Percentiles rank a stretch among this genome's conserved stretches.
These are phyloP conservation scores for Thumatha senex DNA, from an alignment of 2,888 invertebrate species.

Conservation along the genomic window DNA sequence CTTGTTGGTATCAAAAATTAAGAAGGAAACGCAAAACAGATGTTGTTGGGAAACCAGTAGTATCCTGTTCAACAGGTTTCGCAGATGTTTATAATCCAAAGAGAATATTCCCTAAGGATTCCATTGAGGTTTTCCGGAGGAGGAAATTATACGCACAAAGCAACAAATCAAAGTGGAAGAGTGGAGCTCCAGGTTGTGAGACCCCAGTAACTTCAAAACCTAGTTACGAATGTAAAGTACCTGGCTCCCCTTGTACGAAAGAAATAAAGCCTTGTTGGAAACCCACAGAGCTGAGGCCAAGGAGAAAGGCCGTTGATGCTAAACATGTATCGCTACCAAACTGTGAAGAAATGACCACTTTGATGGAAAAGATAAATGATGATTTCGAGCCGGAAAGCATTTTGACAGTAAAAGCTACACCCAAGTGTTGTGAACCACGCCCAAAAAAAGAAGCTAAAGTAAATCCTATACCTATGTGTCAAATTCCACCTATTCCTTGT, in stretches of 20 bases:
- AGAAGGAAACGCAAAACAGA: not conserved
- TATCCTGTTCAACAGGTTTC: not conserved
- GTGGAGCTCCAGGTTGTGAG: not conserved
- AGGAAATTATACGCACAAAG: slow-evolving; percentile 53
- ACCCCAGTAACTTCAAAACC: not conserved
- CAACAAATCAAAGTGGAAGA: slow-evolving; percentile 19
- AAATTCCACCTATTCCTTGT: slow-evolving; percentile 32
- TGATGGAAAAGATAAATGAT: slow-evolving; percentile 22
- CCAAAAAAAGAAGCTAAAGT: slow-evolving; percentile 21
- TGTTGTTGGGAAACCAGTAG: not conserved
- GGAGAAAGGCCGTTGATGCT: slow-evolving; percentile 26
- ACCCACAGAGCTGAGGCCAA: slow-evolving; percentile 3
- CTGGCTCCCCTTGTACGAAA: not conserved
- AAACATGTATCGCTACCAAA: slow-evolving; percentile 54
- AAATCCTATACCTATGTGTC: slow-evolving; percentile 25
- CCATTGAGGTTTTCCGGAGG: slow-evolving; percentile 60
- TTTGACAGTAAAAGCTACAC: slow-evolving; percentile 38
- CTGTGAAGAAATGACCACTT: slow-evolving; percentile 35
- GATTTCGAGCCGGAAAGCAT: slow-evolving; percentile 40
- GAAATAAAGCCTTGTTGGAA: slow-evolving; percentile 4
- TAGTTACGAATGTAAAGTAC: slow-evolving; percentile 35
- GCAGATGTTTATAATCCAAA: slow-evolving; percentile 8
- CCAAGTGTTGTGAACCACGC: not conserved
- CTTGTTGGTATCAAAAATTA: not conserved
- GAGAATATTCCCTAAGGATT: slow-evolving; percentile 63